phyloP scores from a whole-genome alignment of 2,113 vertebrate species.

The Phalacrocorax pelagicus region DNA sequence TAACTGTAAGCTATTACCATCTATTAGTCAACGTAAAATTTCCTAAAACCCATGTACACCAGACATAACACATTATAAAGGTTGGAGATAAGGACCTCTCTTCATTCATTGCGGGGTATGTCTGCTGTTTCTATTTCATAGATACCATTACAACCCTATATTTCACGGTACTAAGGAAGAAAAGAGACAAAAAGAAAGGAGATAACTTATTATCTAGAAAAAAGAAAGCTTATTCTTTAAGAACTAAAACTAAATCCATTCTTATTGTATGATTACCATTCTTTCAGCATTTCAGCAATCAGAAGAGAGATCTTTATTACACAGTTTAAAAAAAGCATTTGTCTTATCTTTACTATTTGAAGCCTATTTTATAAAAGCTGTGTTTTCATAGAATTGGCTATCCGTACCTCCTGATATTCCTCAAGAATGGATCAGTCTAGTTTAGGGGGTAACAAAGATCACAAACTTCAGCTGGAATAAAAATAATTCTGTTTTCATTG shows the following conservation, averaged over 20 bases:
- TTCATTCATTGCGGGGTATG: neutral
- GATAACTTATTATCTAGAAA: neutral
- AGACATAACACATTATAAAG: neutral
- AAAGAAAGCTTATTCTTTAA: neutral
- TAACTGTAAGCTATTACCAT: neutral
- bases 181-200: neutral
- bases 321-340: neutral
- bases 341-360: neutral
- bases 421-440: neutral
- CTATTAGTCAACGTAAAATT: neutral
- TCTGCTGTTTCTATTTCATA: neutral
- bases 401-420: neutral
- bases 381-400: neutral
- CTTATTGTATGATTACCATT: neutral
- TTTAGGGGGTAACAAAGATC: neutral
- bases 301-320: neutral
- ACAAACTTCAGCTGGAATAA: neutral
- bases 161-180: neutral
- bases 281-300: neutral
- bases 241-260: neutral
- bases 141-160: neutral
- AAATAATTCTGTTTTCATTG: neutral
- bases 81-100: neutral
- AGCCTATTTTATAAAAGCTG: neutral
- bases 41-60: neutral